Percentiles rank a stretch among this genome's conserved stretches.
These are phyloP conservation scores for Leucopsar rothschildi DNA, from an alignment of 2,113 vertebrate genomes.

Conservation along the genomic window DNA sequence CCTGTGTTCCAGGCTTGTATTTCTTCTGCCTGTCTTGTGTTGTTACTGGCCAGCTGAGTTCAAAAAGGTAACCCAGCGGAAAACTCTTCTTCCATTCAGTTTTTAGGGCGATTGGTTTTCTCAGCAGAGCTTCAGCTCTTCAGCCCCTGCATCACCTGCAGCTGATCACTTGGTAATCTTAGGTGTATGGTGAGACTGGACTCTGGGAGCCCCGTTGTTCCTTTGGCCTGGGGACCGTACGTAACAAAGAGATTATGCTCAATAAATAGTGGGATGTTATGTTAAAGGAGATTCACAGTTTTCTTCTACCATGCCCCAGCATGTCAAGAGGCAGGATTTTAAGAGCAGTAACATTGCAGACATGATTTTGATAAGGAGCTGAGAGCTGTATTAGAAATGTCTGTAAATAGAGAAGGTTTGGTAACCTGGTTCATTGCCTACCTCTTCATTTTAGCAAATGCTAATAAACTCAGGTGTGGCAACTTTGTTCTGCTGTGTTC, in stretches of 20 bases:
- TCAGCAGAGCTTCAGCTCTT: not conserved
- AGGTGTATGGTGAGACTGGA: not conserved
- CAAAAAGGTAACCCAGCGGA: not conserved
- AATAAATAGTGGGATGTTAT: fast-evolving
- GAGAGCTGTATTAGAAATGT: not conserved
- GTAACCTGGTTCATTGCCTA: not conserved
- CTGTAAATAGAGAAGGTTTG: not conserved
- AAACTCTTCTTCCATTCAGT: not conserved
- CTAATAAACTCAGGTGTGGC: not conserved
- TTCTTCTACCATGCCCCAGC: not conserved
- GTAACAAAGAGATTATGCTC: not conserved
- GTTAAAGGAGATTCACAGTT: not conserved
- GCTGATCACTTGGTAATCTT: not conserved
- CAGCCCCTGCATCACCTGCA: fast-evolving
- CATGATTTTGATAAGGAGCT: not conserved
- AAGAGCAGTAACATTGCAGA: not conserved
- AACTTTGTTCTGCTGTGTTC: not conserved
- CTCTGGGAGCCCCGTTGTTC: not conserved
- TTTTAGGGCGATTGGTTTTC: not conserved
- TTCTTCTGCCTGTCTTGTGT: not conserved
- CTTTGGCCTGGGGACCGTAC: fast-evolving
- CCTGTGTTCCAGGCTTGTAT: not conserved
- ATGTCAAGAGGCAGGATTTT: not conserved
- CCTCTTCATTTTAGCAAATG: not conserved
- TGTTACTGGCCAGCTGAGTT: not conserved